Evolutionary conservation across 1,140 invertebrate species (phyloP).

Genomic region (Drosophila ercepeae): DNA sequence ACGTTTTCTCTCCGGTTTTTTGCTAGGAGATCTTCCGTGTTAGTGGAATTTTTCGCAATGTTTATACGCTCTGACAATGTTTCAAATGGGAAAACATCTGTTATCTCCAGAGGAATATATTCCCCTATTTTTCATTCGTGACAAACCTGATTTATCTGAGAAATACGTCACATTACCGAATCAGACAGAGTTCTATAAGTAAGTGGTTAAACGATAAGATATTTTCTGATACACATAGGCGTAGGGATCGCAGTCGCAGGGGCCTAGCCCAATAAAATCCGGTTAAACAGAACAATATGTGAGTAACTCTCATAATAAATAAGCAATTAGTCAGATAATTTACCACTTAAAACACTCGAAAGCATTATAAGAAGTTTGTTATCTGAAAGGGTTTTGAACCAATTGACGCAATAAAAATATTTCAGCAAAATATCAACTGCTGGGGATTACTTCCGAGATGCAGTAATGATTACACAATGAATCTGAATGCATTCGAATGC

Average conservation of each 20-base stretch:
- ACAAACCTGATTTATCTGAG: conserved; percentile 36
- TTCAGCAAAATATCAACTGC: background rate
- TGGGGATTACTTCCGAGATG: conserved; percentile 3
- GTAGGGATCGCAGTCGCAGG: background rate
- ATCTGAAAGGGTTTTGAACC: conserved; percentile 6
- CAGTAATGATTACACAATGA: conserved; percentile 16
- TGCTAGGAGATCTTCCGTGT: conserved; percentile 12
- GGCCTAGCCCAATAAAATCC: conserved; percentile 33
- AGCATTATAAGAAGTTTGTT: conserved; percentile 4
- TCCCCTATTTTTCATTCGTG: conserved; percentile 4
- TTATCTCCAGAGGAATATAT: conserved; percentile 44
- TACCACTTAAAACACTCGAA: conserved; percentile 9
- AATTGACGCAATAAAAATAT: background rate
- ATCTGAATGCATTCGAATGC: conserved; percentile 6
- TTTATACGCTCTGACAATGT: background rate
- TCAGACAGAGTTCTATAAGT: conserved; percentile 28
- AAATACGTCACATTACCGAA: conserved; percentile 39
- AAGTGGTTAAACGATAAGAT: conserved; percentile 53
- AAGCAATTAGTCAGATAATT: conserved; percentile 47
- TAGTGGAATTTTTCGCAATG: conserved; percentile 14
- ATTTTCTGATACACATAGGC: conserved; percentile 28
- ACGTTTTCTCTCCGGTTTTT: background rate
- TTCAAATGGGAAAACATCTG: conserved; percentile 30
- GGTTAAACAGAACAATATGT: conserved; percentile 14
- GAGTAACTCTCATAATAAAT: conserved; percentile 38